phyloP scores from a whole-genome alignment of 2,797 vertebrate genomes.

The Tragopan temminckii region DNA sequence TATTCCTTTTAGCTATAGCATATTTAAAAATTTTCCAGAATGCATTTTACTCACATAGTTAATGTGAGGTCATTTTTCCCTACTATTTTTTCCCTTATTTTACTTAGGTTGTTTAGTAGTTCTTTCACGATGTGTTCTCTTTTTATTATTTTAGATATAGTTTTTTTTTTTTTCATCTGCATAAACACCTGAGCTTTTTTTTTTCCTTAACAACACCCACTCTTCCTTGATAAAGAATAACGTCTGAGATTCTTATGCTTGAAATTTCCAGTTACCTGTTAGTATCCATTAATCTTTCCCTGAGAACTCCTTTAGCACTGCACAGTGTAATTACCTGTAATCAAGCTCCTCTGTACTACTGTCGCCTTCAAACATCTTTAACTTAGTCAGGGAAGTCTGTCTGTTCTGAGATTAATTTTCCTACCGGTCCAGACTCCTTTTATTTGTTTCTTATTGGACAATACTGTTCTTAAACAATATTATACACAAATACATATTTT shows the following conservation, averaged over 20 bases:
- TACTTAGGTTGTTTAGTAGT: neutral
- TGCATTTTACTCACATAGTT: neutral
- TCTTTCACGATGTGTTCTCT: neutral
- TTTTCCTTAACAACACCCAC: neutral
- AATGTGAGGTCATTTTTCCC: neutral
- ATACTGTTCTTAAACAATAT: neutral
- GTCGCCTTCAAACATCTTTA: neutral
- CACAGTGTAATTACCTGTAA: slow-evolving; percentile 10
- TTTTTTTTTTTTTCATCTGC: neutral
- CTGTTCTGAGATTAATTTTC: neutral
- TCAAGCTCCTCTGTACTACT: slow-evolving; percentile 3
- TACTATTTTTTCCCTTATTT: neutral
- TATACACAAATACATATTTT: neutral
- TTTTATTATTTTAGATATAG: neutral
- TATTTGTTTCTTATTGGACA: neutral
- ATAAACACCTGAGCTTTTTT: neutral
- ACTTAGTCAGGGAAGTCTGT: neutral
- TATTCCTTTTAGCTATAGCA: neutral
- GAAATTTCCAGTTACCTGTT: neutral
- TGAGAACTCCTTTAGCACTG: neutral
- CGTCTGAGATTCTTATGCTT: neutral
- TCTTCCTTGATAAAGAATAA: neutral
- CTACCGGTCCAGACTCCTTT: neutral
- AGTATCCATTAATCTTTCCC: slow-evolving; percentile 10
- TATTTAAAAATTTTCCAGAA: neutral